phyloP scores from a whole-genome alignment of 2,888 invertebrate species.

The Polydrusus tereticollis region DNA sequence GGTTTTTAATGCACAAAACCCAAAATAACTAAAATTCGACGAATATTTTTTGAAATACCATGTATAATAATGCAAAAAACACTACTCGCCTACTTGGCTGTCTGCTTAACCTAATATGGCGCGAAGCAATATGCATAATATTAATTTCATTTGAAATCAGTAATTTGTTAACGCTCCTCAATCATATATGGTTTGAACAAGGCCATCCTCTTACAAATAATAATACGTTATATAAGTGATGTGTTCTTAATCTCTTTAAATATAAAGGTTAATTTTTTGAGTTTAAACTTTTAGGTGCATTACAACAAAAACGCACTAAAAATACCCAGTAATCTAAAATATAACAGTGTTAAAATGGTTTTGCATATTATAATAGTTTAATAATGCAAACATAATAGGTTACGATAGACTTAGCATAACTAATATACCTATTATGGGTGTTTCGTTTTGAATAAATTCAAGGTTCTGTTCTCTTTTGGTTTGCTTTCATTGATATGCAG shows the following conservation, averaged over 20 bases:
- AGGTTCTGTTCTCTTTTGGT: constrained; percentile 11
- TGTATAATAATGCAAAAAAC: no score
- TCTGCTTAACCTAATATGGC: no score
- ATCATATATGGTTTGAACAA: background rate
- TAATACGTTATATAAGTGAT: background rate
- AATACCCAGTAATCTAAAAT: background rate
- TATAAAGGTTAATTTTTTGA: no score
- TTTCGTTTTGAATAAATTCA: constrained; percentile 16
- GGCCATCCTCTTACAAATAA: background rate
- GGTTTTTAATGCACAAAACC: no score
- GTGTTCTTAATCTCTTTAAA: no score
- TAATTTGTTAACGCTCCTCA: background rate
- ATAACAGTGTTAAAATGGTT: background rate
- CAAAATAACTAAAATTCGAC: no score
- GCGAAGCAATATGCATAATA: no score
- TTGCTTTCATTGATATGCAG: background rate
- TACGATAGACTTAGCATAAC: constrained; percentile 9
- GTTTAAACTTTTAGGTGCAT: no score
- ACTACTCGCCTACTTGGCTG: no score
- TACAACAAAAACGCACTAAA: background rate
- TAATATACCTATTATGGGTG: constrained; percentile 3
- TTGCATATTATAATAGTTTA: background rate
- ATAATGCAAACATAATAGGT: constrained; percentile 9
- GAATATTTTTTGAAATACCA: no score
- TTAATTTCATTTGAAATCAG: background rate